Evolutionary conservation across 2,113 vertebrate genomes (phyloP).

Genomic region (Neodon shergylaensis): DNA sequence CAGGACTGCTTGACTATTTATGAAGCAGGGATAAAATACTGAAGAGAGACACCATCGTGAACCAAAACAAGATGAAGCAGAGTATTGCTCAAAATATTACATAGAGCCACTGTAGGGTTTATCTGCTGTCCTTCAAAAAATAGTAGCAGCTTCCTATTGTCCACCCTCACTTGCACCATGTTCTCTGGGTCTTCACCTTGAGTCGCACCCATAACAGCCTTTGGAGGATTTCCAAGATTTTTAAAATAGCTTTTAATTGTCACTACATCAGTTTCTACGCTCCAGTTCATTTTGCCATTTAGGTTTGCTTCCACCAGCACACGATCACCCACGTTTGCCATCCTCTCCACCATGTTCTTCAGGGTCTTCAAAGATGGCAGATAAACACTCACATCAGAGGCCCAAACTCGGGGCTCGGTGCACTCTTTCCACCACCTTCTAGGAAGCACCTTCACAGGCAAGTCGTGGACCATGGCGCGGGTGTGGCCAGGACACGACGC

Average conservation of each 20-base stretch:
- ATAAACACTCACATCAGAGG: not conserved
- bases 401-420: not conserved
- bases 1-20: not conserved
- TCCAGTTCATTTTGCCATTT: not conserved
- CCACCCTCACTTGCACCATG: not conserved
- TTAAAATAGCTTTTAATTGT: constrained; percentile 30
- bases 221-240: not conserved
- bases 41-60: not conserved
- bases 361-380: not conserved
- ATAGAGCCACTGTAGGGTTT: not conserved
- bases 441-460: not conserved
- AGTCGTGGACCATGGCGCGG: not conserved
- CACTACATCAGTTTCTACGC: not conserved
- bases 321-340: not conserved
- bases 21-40: constrained; percentile 4
- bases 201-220: not conserved
- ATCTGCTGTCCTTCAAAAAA: not conserved
- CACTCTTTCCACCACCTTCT: not conserved
- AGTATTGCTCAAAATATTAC: not conserved
- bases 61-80: constrained; percentile 35
- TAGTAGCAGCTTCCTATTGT: not conserved
- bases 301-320: not conserved
- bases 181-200: not conserved
- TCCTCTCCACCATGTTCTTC: not conserved
- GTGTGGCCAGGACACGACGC: not conserved